A percentile compares a stretch with the other conserved stretches of the same genome.
phyloP scores from a whole-genome alignment of 2,113 vertebrate species.

The Desmodus rotundus region DNA sequence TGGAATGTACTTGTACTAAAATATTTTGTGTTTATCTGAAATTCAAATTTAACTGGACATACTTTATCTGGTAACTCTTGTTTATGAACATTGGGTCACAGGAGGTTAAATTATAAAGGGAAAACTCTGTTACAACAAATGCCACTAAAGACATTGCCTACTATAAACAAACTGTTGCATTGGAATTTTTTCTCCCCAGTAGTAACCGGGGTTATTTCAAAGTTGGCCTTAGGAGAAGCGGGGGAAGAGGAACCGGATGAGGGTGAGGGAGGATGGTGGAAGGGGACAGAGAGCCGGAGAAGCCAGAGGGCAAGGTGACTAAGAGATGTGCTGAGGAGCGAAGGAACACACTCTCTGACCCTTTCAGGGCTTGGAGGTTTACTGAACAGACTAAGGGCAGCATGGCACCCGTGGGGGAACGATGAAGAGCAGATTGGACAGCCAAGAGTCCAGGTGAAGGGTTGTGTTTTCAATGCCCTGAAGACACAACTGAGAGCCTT shows the following conservation, averaged over 20 bases:
- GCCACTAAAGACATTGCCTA: neutral
- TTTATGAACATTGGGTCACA: neutral
- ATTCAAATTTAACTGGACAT: neutral
- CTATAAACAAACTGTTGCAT: neutral
- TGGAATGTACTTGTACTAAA: neutral
- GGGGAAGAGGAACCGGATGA: neutral
- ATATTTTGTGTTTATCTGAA: neutral
- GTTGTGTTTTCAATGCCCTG: neutral
- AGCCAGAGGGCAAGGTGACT: neutral
- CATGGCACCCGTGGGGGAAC: neutral
- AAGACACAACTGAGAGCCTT: neutral
- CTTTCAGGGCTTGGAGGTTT: neutral
- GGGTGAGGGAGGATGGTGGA: neutral
- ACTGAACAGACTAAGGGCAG: neutral
- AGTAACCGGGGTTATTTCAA: neutral
- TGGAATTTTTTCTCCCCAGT: neutral
- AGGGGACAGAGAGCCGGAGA: neutral
- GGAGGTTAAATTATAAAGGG: neutral
- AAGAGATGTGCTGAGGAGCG: neutral
- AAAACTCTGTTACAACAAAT: neutral
- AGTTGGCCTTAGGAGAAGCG: neutral
- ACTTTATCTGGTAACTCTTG: neutral
- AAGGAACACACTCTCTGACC: neutral
- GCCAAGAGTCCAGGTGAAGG: neutral
- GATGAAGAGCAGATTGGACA: neutral